These are phyloP conservation scores for Sanderia malayensis DNA, from an alignment of 30 jellyfish, hydroid and myxozoan genomes.

Conservation along the genomic window DNA sequence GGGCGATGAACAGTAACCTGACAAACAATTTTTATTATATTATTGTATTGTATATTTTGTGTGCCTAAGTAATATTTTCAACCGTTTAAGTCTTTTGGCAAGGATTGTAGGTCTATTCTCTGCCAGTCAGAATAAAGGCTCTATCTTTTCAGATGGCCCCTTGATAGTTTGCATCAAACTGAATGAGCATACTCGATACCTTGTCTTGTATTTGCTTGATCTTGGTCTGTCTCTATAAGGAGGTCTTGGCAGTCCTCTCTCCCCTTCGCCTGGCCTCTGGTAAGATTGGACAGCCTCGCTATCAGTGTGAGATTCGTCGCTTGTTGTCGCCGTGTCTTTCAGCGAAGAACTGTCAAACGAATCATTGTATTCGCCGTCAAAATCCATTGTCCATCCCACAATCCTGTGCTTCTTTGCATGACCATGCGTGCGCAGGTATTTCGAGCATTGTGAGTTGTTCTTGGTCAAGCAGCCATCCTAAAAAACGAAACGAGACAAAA, in stretches of 20 bases:
- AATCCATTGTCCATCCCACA: slow-evolving; percentile 56
- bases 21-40: too few species aligned
- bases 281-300: not conserved
- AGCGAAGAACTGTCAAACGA: not conserved
- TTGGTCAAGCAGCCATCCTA: slow-evolving; percentile 11
- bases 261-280: not conserved
- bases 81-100: too few species aligned
- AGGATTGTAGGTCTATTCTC: too few species aligned
- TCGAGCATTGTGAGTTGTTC: not conserved
- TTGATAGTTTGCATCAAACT: too few species aligned
- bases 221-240: slow-evolving; percentile 28
- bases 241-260: not conserved
- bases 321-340: not conserved
- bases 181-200: too few species aligned
- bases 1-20: too few species aligned
- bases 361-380: slow-evolving; percentile 13
- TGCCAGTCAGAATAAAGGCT: too few species aligned
- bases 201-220: slow-evolving; percentile 27
- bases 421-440: slow-evolving; percentile 1
- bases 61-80: too few species aligned
- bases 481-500: slow-evolving; percentile 1
- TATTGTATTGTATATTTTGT: too few species aligned
- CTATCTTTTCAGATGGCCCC: too few species aligned
- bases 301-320: not conserved
- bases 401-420: slow-evolving; percentile 54